phyloP scores from a whole-genome alignment of 1,140 invertebrate genomes.

The Teleogryllus occipitalis region DNA sequence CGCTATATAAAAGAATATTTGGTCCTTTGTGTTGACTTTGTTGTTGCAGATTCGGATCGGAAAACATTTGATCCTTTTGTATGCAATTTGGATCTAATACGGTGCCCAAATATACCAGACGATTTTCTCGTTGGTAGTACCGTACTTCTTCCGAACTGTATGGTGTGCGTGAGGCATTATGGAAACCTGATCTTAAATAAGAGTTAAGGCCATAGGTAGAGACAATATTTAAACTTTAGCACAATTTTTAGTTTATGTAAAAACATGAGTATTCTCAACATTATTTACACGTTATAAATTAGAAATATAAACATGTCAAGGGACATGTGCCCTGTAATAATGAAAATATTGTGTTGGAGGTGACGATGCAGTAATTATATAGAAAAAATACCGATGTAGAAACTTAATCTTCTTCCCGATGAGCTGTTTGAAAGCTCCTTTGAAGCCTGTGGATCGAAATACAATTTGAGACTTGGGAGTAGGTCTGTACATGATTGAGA shows the following conservation, averaged over 20 bases:
- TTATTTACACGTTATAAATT: too few relatives aligned
- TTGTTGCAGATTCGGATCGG: slow-evolving; percentile 89
- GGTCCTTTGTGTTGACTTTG: slow-evolving; percentile 96
- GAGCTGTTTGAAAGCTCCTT: slow-evolving; percentile 94
- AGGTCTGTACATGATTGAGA: slow-evolving; percentile 91
- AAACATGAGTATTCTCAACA: too few relatives aligned
- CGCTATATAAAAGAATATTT: slow-evolving; percentile 92
- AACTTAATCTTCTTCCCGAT: slow-evolving; percentile 83
- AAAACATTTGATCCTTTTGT: slow-evolving; percentile 84
- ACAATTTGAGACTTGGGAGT: slow-evolving; percentile 97
- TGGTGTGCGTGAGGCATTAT: slow-evolving; percentile 96
- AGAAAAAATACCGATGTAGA: too few relatives aligned
- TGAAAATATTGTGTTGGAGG: too few relatives aligned
- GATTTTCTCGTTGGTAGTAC: slow-evolving; percentile 97
- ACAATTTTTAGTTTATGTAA: too few relatives aligned
- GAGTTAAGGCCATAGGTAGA: too few relatives aligned
- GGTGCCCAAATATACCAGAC: slow-evolving; percentile 76
- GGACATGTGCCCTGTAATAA: too few relatives aligned
- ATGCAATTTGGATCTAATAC: slow-evolving; percentile 90
- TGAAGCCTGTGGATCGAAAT: slow-evolving; percentile 95
- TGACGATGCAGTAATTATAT: too few relatives aligned
- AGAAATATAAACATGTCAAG: too few relatives aligned
- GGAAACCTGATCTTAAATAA: too few relatives aligned
- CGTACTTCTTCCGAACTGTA: slow-evolving; percentile 86
- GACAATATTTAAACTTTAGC: too few relatives aligned